Base-by-base conservation (phyloP, 1,140 invertebrate genomes). In the Nasonia giraulti region DNA sequence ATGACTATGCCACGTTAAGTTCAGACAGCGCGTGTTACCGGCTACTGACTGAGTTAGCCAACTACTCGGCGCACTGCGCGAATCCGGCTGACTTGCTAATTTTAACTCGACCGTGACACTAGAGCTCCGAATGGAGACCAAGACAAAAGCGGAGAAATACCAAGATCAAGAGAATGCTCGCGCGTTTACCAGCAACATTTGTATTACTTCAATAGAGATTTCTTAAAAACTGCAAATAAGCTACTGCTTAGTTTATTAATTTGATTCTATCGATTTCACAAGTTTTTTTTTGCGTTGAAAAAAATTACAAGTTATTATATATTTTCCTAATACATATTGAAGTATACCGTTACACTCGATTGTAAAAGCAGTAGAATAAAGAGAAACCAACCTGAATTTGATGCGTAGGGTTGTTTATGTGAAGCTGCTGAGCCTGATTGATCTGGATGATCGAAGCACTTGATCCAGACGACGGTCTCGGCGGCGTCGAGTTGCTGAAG, bases 341-440 rank as follows among this genome's bases (percentile, higher is more conserved):
- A 27, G 27, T 27, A 27, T 27, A 40, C 37, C 37, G 7, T 40
- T 40, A 5, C 7, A 40, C 8, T 50, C 10, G 47, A 11, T 12
- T 11, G 11, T 8, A 50, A 11, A 17, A 50, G 11, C 2, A 50
- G 47, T 17, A 17, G 2, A 50, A 50, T 62, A 62, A 62, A 12
- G 27, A 62, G 17, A 62, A 62, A 62, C 93, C 93, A 84, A 97
- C 96, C 94, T 97, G 96, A 85, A 97, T 95, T 87, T 95, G 95
- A 89, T 96, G 96, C 5, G 94, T 95, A n/a, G 96, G 95, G 89
- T 97, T 97, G 85, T 94, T 95, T 85, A 97, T 96, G 90, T 98
- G 97, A 86, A 98, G 91, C 90, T 97, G 97, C 90, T 97, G 97
- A 20, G 96, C 96, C 91, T 97, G 97, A 88, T 96, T 96, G 92